Evolutionary conservation across 2,113 vertebrate species (phyloP), one percentile per base, ranked within the genome.

Genomic region (Lampris megalopsis): DNA sequence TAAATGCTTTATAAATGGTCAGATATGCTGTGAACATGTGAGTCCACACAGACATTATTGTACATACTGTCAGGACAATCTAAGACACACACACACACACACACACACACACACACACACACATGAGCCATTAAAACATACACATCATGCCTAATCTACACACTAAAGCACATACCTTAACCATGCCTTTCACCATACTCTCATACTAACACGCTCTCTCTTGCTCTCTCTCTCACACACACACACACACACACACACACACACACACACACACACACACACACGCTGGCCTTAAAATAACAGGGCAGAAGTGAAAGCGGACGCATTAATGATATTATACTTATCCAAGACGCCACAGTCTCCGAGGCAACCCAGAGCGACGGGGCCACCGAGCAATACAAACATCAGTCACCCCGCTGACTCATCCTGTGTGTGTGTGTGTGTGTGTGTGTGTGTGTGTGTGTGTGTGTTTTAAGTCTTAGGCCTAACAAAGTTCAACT

Each of bases 301-400:
- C 82, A 89, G 79, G 75, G 75, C 85, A 81, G 71, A 88, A 88
- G 86, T 90, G 81, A 75, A 89, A 90, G 88, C 76, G 89, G 86
- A 92, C 84, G 82, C 86, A 83, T 91, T 89, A 86, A 90, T 85
- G 86, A 86, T 84, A 88, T 89, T 89, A 88, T 81, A 75, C 83
- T 83, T 64, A 77, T 83, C 87, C 81, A 85, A 86, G 90, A 87
- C 82, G 82, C 83, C 80, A 71, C 63, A 64, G 85, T 91, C 68
- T 80, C 88, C 86, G 78, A 45, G 82, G 86, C 79, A 87, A 85
- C 87, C 38, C 43, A 82, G 79, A 68, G 64, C 38, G 67, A 71
- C 62, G 60, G 80, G 73, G 85, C 77, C 82, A 71, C 64, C 61
- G 58, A 86, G 75, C 59, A 63, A 90, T 84, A 91, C 88, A 93